Evolutionary conservation across 2,797 vertebrate genomes (phyloP).

Genomic region (Hephaestus fuliginosus): DNA sequence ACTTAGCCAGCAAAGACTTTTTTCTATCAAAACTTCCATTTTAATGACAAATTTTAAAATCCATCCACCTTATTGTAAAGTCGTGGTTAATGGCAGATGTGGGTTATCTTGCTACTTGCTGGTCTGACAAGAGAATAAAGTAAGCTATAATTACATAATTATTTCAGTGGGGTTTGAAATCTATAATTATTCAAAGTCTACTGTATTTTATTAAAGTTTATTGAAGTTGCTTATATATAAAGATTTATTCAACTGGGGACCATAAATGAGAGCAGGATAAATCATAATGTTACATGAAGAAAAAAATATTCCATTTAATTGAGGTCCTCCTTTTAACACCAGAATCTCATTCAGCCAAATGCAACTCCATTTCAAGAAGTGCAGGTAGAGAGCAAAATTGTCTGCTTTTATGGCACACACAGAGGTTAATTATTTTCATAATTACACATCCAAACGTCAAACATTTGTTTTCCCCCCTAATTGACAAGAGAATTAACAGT

Average conservation of each 20-base stretch:
- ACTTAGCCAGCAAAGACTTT: constrained; percentile 41
- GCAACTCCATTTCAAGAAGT: constrained; percentile 62
- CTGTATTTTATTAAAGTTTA: constrained; percentile 18
- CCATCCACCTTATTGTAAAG: constrained; percentile 15
- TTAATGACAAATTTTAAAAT: constrained; percentile 48
- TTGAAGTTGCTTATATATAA: constrained; percentile 30
- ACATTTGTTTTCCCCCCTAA: constrained; percentile 83
- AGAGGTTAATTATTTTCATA: constrained; percentile 83
- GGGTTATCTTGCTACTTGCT: constrained; percentile 8
- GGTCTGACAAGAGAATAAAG: constrained; percentile 21
- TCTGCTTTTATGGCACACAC: constrained; percentile 65
- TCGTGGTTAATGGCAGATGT: constrained; percentile 5
- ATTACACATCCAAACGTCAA: constrained; percentile 82
- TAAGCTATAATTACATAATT: constrained; percentile 22
- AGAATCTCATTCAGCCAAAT: constrained; percentile 53
- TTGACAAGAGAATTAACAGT: constrained; percentile 80
- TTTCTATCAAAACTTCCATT: constrained; percentile 55
- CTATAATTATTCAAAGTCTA: constrained; percentile 21
- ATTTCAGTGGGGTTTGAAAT: constrained; percentile 37
- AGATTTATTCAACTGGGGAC: constrained; percentile 60
- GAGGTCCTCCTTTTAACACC: constrained; percentile 37
- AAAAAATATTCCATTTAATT: constrained; percentile 55
- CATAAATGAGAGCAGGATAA: constrained; percentile 47
- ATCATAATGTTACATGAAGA: constrained; percentile 54
- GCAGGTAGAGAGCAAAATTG: constrained; percentile 56